These are phyloP conservation scores for Dendroctonus valens DNA, from an alignment of 1,140 invertebrate genomes.

Conservation along the genomic window DNA sequence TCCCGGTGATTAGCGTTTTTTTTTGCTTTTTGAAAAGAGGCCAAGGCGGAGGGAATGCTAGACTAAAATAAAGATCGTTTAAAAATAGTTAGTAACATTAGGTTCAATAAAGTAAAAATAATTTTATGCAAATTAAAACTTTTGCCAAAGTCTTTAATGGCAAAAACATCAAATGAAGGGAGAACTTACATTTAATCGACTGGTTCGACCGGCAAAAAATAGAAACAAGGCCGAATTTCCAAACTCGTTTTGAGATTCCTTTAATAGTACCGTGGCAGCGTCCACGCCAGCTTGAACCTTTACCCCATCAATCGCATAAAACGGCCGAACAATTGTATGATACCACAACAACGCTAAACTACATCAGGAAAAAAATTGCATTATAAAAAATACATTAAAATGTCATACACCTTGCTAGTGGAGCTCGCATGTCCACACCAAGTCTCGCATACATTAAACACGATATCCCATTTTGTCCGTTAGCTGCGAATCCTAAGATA, in stretches of 20 bases:
- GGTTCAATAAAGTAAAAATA: too few relatives aligned
- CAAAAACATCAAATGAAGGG: not conserved
- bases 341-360: constrained; percentile 72
- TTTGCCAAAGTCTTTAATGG: too few relatives aligned
- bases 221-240: constrained; percentile 67
- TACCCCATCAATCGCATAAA: constrained; percentile 67
- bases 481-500: constrained; percentile 71
- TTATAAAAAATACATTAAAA: not conserved
- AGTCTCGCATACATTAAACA: constrained; percentile 65
- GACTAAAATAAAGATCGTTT: constrained; percentile 53
- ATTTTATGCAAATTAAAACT: too few relatives aligned
- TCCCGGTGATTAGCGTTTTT: constrained; percentile 64
- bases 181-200: constrained; percentile 61
- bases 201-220: constrained; percentile 67
- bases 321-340: constrained; percentile 70
- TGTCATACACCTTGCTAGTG: constrained; percentile 62
- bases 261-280: constrained; percentile 60
- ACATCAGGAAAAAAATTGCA: constrained; percentile 24
- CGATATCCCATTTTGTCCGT: constrained; percentile 60
- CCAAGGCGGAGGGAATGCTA: constrained; percentile 60
- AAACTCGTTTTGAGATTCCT: constrained; percentile 61
- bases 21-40: constrained; percentile 61
- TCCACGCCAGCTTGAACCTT: constrained; percentile 61
- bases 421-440: constrained; percentile 70
- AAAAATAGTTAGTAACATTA: not conserved